Evolutionary conservation across 1,140 invertebrate species (phyloP).

Genomic region (Melipona quadrifasciata): DNA sequence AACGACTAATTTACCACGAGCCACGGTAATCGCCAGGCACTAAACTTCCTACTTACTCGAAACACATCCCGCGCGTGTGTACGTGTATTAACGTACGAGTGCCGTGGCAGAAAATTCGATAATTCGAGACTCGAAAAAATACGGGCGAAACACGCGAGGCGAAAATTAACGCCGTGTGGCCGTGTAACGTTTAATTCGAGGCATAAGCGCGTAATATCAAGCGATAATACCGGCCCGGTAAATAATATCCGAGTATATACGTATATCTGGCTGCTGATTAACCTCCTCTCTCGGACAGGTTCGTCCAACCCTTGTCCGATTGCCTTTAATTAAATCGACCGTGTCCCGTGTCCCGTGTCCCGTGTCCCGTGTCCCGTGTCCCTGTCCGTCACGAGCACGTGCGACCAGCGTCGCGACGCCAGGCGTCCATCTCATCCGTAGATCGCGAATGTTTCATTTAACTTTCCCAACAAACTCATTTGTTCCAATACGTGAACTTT

Average conservation of each 20-base stretch:
- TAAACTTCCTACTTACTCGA: neutral
- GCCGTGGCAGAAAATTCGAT: slow-evolving; percentile 31
- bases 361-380: slow-evolving; percentile 62
- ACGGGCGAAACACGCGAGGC: slow-evolving; percentile 8
- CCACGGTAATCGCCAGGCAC: neutral
- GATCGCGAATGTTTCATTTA: slow-evolving; percentile 50
- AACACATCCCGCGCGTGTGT: neutral
- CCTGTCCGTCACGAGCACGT: slow-evolving; percentile 58
- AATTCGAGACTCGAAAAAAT: slow-evolving; percentile 23
- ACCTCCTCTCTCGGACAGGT: slow-evolving; percentile 30
- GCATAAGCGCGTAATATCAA: slow-evolving; percentile 15
- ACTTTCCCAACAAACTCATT: neutral
- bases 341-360: slow-evolving; percentile 62
- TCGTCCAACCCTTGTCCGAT: slow-evolving; percentile 48
- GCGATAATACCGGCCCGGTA: slow-evolving; percentile 26
- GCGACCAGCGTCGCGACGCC: slow-evolving; percentile 43
- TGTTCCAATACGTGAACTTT: neutral
- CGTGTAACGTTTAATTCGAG: slow-evolving; percentile 36
- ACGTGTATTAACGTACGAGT: neutral
- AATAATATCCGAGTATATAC: slow-evolving; percentile 28
- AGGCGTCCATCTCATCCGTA: neutral
- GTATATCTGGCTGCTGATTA: slow-evolving; percentile 35
- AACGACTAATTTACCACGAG: no score
- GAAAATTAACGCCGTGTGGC: slow-evolving; percentile 17
- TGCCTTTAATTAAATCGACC: slow-evolving; percentile 67